Evolutionary conservation across 92 coral and sea anemone species (phyloP).

Genomic region (Blastomussa wellsi): DNA sequence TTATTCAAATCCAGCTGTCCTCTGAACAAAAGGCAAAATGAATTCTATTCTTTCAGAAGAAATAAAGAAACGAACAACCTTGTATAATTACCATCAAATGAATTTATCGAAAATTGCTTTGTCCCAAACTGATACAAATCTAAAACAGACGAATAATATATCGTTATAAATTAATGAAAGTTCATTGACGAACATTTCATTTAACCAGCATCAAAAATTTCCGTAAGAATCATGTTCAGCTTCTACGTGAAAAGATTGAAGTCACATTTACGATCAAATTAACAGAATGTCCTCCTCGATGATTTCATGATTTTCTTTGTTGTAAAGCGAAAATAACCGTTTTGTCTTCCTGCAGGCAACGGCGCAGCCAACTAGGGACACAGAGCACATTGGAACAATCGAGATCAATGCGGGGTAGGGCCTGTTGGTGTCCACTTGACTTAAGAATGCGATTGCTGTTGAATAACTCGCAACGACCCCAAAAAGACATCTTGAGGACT

Average conservation of each 20-base stretch:
- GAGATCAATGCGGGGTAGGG: constrained; percentile 94
- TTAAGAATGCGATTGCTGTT: constrained; percentile 79
- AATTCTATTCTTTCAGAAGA: not conserved
- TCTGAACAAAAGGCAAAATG: not conserved
- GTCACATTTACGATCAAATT: constrained; percentile 30
- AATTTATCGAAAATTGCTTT: not conserved
- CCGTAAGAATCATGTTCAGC: not conserved
- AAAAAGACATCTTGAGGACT: constrained; percentile 82
- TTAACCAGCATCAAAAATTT: not conserved
- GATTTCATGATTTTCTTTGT: constrained; percentile 33
- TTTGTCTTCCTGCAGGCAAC: constrained; percentile 77
- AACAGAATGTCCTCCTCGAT: constrained; percentile 58
- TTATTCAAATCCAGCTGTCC: constrained; percentile 1
- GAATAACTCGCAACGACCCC: constrained; percentile 84
- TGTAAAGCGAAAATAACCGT: constrained; percentile 79
- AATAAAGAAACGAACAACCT: not conserved
- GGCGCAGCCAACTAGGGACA: constrained; percentile 84
- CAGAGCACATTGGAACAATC: constrained; percentile 88
- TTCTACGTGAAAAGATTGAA: not conserved
- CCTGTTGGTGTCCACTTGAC: constrained; percentile 81
- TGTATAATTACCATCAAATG: not conserved
- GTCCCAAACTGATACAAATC: not conserved
- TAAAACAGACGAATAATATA: not conserved
- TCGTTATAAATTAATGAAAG: not conserved
- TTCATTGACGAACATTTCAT: not conserved